Evolutionary conservation across 2,888 invertebrate species (phyloP).

Genomic region (Colostygia pectinataria): DNA sequence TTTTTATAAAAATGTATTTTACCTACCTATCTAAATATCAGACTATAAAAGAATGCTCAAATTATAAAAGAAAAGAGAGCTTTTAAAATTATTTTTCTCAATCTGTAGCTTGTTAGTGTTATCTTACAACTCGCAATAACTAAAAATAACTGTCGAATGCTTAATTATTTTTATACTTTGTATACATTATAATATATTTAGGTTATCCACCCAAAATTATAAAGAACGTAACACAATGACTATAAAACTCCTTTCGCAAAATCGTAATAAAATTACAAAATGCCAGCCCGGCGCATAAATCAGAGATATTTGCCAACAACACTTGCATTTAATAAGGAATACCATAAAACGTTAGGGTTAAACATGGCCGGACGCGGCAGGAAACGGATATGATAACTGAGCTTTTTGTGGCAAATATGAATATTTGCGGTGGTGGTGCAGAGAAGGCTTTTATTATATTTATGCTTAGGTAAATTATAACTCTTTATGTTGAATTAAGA

Average conservation of each 20-base stretch:
- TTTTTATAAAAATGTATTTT: too few species aligned
- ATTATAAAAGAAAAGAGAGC: too few species aligned
- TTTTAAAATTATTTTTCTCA: too few species aligned
- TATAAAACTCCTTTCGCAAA: constrained; percentile 17
- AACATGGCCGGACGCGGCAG: constrained; percentile 52
- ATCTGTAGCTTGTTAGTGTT: too few species aligned
- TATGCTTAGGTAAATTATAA: constrained; percentile 4
- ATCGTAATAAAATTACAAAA: constrained; percentile 33
- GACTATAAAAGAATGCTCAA: too few species aligned
- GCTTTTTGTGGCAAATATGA: constrained; percentile 48
- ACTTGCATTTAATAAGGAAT: constrained; percentile 36
- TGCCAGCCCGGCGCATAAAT: constrained; percentile 33
- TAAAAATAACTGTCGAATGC: too few species aligned
- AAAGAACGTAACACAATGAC: neutral
- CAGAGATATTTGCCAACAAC: constrained; percentile 37
- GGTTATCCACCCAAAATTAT: too few species aligned
- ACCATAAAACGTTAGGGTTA: constrained; percentile 51
- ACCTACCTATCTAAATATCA: too few species aligned
- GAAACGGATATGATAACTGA: constrained; percentile 58
- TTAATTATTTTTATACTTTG: too few species aligned
- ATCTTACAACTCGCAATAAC: too few species aligned
- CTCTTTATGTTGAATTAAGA: too few species aligned
- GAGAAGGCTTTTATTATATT: constrained; percentile 24
- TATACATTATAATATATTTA: too few species aligned
- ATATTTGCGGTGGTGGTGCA: constrained; percentile 38